Evolutionary conservation across 2,113 vertebrate species (phyloP), one percentile per base, ranked within the genome.

Genomic region (Noctilio leporinus): DNA sequence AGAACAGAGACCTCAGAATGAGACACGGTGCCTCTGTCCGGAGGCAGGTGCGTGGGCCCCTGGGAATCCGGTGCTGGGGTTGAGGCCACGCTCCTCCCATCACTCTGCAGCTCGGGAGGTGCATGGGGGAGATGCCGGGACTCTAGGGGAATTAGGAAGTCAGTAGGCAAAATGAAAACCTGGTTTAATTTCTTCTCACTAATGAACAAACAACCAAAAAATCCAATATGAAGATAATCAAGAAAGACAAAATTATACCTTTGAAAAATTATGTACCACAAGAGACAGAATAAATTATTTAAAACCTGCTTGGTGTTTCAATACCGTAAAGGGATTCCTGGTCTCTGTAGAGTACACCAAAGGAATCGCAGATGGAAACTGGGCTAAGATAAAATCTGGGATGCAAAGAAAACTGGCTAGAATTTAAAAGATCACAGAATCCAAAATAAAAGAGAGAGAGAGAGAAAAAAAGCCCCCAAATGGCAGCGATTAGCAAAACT

Each of bases 241-340:
- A 93, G 47, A 77, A 86, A 91, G 75, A 28, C 7, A 89, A 43
- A 90, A 84, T 43, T 45, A 43, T 33, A 45, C 33, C 85, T 87
- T 90, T 45, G 40, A 95, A 92, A 97, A 90, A 78, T 53, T 75
- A 65, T 85, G 92, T 95, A 72, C 47, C 90, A 40, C 53, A 67
- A 69, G 86, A 96, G 22, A 45, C 17, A 62, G 64, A 95, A 87
- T 78, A 75, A 35, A 93, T 87, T 72, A 78, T 90, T 81, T 92
- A 77, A 85, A 95, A 73, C 22, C 40, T 81, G 47, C 59, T 89
- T 73, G 73, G 47, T 78, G 47, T 72, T 93, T 93, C 40, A 72
- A 33, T 49, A 35, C 40, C 59, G 28, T 43, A 33, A 95, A 89
- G 85, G 72, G 65, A 84, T n/a, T 35, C 30, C 24, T 73, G 59